Evolutionary conservation across 2,888 invertebrate species (phyloP).

Genomic region (Cloeon dipterum): DNA sequence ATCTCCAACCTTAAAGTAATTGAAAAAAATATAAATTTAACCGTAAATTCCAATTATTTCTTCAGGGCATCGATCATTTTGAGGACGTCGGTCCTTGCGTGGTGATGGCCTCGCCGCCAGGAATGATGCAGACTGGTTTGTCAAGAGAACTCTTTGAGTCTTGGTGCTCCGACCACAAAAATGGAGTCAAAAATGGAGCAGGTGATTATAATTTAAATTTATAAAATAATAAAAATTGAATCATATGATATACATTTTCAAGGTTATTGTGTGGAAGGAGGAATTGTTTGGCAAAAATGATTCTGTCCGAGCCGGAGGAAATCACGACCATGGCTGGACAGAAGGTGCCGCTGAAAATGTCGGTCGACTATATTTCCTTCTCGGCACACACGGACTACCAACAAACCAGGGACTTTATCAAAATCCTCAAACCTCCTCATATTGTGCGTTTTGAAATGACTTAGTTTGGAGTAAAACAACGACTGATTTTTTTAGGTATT

Average conservation of each 20-base stretch:
- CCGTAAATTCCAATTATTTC: too few relatives aligned
- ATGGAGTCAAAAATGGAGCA: constrained; percentile 96
- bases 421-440: constrained; percentile 83
- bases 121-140: constrained; percentile 98
- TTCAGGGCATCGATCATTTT: constrained; percentile 91
- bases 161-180: constrained; percentile 96
- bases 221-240: background rate
- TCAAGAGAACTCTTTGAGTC: constrained; percentile 93
- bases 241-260: too few relatives aligned
- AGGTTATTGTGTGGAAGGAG: constrained; percentile 79
- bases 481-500: constrained; percentile 32
- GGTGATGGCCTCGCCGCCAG: constrained; percentile 98
- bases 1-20: constrained; percentile 85
- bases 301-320: constrained; percentile 94
- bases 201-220: too few relatives aligned
- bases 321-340: constrained; percentile 88
- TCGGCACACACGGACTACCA: constrained; percentile 97
- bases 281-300: constrained; percentile 70
- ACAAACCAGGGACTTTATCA: constrained; percentile 93
- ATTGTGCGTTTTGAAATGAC: constrained; percentile 34
- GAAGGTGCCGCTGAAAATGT: constrained; percentile 88
- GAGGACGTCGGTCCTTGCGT: constrained; percentile 99
- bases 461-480: background rate
- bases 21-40: too few relatives aligned
- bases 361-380: constrained; percentile 97